Evolutionary conservation across 2,888 invertebrate species (phyloP).

Genomic region (Mythimna loreyi): DNA sequence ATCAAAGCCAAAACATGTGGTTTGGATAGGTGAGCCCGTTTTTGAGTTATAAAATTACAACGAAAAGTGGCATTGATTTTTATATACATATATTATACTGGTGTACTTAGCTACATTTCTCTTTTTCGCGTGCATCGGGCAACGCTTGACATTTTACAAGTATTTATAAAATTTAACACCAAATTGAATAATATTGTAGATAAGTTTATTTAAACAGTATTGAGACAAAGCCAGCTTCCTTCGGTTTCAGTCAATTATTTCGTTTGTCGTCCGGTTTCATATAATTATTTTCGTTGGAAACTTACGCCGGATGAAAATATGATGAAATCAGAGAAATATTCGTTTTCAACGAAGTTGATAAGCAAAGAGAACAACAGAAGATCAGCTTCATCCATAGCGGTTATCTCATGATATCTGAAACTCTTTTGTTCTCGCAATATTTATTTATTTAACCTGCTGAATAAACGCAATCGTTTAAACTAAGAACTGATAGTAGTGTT

Average conservation of each 20-base stretch:
- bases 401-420: too few species aligned
- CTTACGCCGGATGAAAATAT: background rate
- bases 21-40: too few species aligned
- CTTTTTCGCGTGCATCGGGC: too few species aligned
- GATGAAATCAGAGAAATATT: background rate
- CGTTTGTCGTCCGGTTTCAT: background rate
- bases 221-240: background rate
- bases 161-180: background rate
- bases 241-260: constrained; percentile 4
- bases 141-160: background rate
- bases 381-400: too few species aligned
- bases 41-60: too few species aligned
- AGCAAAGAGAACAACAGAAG: constrained; percentile 5
- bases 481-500: constrained; percentile 15
- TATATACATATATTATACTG: too few species aligned
- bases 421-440: too few species aligned
- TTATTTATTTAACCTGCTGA: constrained; percentile 19
- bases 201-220: background rate
- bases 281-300: constrained; percentile 12
- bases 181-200: background rate
- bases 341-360: background rate
- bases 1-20: too few species aligned
- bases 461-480: constrained; percentile 8
- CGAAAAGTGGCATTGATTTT: too few species aligned
- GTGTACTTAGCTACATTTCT: too few species aligned